These are phyloP conservation scores for Bombus superbus DNA, from an alignment of 1,140 invertebrate species.

Conservation along the genomic window DNA sequence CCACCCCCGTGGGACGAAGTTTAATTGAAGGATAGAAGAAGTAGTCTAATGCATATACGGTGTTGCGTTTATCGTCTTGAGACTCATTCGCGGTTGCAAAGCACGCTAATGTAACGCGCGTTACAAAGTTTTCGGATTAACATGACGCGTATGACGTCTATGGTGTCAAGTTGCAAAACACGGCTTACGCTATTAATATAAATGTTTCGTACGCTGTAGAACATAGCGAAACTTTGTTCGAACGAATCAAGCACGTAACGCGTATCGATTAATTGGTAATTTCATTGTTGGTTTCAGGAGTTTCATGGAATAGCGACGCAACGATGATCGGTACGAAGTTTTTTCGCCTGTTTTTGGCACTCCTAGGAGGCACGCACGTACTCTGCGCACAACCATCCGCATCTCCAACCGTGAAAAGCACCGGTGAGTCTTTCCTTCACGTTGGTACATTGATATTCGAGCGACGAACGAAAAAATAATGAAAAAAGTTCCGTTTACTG, in stretches of 20 bases:
- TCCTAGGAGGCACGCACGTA: slow-evolving; percentile 77
- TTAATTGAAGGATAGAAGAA: not conserved
- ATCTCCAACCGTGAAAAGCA: slow-evolving; percentile 76
- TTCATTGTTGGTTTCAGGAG: slow-evolving; percentile 65
- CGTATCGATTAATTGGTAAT: not conserved
- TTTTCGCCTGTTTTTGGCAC: slow-evolving; percentile 74
- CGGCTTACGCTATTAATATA: no score
- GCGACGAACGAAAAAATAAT: not conserved
- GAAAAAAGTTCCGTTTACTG: not conserved
- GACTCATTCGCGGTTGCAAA: not conserved
- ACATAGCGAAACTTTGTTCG: not conserved
- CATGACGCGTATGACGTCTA: not conserved
- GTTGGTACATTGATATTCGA: not conserved
- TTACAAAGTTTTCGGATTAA: slow-evolving; percentile 2
- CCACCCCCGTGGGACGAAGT: not conserved
- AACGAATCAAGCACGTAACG: no score
- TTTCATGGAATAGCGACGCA: slow-evolving; percentile 75
- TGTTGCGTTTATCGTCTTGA: not conserved
- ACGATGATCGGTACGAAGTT: slow-evolving; percentile 77
- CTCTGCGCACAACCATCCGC: slow-evolving; percentile 76
- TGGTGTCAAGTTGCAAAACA: not conserved
- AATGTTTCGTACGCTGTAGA: not conserved
- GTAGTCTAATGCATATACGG: slow-evolving; percentile 2
- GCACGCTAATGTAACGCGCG: not conserved
- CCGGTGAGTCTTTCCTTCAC: slow-evolving; percentile 70